Evolutionary conservation across 2,113 vertebrate species (phyloP), one percentile per base, ranked within the genome.

Genomic region (Prinia subflava): DNA sequence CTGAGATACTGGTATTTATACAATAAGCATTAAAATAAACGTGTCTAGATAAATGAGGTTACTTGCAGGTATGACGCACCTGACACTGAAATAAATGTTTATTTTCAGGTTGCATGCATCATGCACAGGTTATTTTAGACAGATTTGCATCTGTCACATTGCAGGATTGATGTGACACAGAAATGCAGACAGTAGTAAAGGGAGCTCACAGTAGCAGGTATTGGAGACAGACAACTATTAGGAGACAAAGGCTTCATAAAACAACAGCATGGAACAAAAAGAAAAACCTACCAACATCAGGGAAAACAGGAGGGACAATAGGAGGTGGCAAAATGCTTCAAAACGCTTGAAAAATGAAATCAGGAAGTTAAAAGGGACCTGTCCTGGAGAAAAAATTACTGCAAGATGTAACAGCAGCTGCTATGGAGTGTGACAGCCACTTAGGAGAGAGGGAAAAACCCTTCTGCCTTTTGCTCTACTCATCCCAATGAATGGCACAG

Each of bases 51-150:
- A 96, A 97, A 97, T 9, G 84, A 97, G 95, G 92, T 96, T 97
- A 96, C 97, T 97, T 97, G 96, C 97, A 98, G 97, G 97, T 98
- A 92, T 97, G 97, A 97, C 78, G 68, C 90, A 97, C 97, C 97
- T 97, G 96, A 94, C 31, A 9, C 92, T 76, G 82, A 97, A 97
- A 97, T 92, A 96, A 98, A 94, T 90, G 89, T 96, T 97, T 98
- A 94, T 98, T 98, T 97, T 98, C 73, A 17, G 87, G 95, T 77
- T 85, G 59, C 53, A 90, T 94, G 93, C 89, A 91, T 97, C 96
- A 96, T 47, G 73, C 91, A 79, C 71, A 89, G 83, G 85, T 96
- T 98, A 97, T 96, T 98, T 98, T 95, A 97, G 93, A 96, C 90
- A 67, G 49, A 77, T 83, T 78, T 96, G 87, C 95, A 96, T 96